Evolutionary conservation across 2,888 invertebrate species (phyloP).

Genomic region (Lasius fuliginosus): DNA sequence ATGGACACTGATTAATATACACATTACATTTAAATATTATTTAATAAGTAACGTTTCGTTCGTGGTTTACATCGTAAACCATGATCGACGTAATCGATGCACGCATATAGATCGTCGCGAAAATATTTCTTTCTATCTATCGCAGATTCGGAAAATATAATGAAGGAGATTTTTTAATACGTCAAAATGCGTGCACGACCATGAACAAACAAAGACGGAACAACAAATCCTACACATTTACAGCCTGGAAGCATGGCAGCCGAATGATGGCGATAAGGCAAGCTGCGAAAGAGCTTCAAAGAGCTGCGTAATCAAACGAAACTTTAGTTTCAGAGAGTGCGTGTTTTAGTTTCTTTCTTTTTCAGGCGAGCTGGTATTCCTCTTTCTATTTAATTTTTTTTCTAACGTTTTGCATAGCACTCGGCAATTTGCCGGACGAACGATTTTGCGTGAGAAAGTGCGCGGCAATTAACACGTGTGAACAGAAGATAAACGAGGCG

Average conservation of each 20-base stretch:
- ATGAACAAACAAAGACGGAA: slow-evolving; percentile 63
- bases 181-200: slow-evolving; percentile 37
- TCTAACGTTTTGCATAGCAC: slow-evolving; percentile 36
- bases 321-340: slow-evolving; percentile 55
- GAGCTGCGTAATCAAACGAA: slow-evolving; percentile 53
- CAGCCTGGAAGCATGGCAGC: slow-evolving; percentile 79
- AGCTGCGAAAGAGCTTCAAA: slow-evolving; percentile 63
- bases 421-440: slow-evolving; percentile 36
- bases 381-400: slow-evolving; percentile 24
- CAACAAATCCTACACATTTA: slow-evolving; percentile 76
- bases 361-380: neutral
- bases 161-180: neutral
- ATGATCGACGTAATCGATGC: slow-evolving; percentile 38
- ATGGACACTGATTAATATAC: slow-evolving; percentile 74
- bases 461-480: slow-evolving; percentile 57
- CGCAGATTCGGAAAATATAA: neutral
- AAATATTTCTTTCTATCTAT: slow-evolving; percentile 31
- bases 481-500: slow-evolving; percentile 60
- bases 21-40: slow-evolving; percentile 69
- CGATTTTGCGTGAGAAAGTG: slow-evolving; percentile 44
- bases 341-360: slow-evolving; percentile 46
- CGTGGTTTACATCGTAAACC: slow-evolving; percentile 40
- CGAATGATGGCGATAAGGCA: slow-evolving; percentile 71
- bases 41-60: slow-evolving; percentile 64
- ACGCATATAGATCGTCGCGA: slow-evolving; percentile 55